Percentiles rank a stretch among this genome's conserved stretches.
phyloP scores from a whole-genome alignment of 2,113 vertebrate species.

The Rhagologus leucostigma region DNA sequence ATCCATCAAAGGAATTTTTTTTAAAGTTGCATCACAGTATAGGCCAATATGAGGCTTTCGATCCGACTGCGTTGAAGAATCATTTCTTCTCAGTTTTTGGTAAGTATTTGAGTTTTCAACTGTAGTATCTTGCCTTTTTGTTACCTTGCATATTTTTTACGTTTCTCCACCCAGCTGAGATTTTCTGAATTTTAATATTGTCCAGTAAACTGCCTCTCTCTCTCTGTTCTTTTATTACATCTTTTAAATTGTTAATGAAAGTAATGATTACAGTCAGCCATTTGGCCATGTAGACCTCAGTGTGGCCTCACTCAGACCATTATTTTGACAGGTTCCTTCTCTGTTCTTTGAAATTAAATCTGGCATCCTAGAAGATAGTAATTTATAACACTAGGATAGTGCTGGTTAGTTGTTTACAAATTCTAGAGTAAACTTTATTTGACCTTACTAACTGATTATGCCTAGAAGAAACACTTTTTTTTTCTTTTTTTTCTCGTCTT shows the following conservation, averaged over 20 bases:
- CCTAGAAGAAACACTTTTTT: not conserved
- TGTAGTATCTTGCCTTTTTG: not conserved
- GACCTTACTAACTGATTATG: not conserved
- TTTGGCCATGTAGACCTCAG: not conserved
- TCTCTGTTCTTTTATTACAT: not conserved
- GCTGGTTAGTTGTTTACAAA: slow-evolving; percentile 19
- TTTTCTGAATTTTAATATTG: not conserved
- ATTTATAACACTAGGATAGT: not conserved
- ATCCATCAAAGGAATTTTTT: not conserved
- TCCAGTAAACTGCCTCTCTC: not conserved
- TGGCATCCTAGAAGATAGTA: not conserved
- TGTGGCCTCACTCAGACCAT: not conserved
- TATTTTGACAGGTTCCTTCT: slow-evolving; percentile 11
- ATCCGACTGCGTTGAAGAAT: not conserved
- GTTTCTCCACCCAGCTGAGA: not conserved
- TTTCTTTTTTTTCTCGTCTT: rapidly evolving
- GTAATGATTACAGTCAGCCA: not conserved
- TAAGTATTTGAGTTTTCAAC: not conserved
- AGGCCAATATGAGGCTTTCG: not conserved
- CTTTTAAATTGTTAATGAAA: not conserved
- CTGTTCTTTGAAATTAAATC: slow-evolving; percentile 29
- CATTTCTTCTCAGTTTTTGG: not conserved
- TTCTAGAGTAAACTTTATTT: slow-evolving; percentile 15
- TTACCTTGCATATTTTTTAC: not conserved
- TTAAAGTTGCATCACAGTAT: rapidly evolving